Percentiles rank a stretch among this genome's conserved stretches.
phyloP scores from a whole-genome alignment of 2,797 vertebrate species.

The Coregonus sp. region DNA sequence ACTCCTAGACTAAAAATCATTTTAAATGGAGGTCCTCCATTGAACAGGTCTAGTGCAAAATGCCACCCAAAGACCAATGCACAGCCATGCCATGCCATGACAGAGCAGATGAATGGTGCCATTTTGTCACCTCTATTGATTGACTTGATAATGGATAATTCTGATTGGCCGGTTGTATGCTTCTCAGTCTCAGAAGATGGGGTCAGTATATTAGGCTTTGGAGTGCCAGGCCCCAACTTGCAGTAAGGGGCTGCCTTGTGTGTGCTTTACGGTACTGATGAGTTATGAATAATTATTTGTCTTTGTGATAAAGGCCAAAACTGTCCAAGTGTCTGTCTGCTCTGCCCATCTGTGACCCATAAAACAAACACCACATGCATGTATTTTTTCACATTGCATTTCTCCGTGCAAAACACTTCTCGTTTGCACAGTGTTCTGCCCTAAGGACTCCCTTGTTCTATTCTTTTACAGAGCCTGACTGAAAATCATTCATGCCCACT shows the following conservation, averaged over 20 bases:
- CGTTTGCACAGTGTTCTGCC: conserved; percentile 27
- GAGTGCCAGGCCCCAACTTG: neutral
- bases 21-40: neutral
- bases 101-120: neutral
- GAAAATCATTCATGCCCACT: conserved; percentile 36
- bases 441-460: conserved; percentile 19
- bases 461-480: conserved; percentile 28
- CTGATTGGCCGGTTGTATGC: neutral
- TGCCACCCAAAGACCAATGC: neutral
- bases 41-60: neutral
- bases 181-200: neutral
- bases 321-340: conserved; percentile 13
- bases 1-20: neutral
- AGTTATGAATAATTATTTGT: conserved; percentile 6
- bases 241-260: neutral
- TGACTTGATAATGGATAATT: neutral
- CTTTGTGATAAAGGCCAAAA: neutral
- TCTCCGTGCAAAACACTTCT: conserved; percentile 26
- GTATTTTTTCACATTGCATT: conserved; percentile 13
- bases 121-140: neutral
- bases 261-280: neutral
- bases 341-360: conserved; percentile 18
- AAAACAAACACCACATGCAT: no score
- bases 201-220: neutral
- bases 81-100: neutral